Percentiles rank a stretch among this genome's conserved stretches.
Conservation (phyloP, 1,140 invertebrate species). For the Drosophila aff. region DNA sequence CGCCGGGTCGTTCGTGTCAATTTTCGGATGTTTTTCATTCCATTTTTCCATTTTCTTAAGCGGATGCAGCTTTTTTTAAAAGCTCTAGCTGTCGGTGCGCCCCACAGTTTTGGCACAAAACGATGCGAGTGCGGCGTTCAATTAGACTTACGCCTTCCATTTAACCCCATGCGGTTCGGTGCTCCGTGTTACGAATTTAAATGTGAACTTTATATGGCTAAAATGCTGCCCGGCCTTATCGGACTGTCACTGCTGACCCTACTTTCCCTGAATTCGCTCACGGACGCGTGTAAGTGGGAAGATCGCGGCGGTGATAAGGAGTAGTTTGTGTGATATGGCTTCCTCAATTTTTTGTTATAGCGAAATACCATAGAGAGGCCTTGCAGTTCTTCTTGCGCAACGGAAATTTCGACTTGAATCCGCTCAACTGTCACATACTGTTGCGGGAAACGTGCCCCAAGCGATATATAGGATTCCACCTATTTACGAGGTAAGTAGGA, state of each 20-base stretch:
- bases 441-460: constrained; percentile 62
- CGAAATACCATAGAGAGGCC: constrained; percentile 48
- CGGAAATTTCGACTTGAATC: constrained; percentile 75
- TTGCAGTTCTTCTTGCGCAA: constrained; percentile 70
- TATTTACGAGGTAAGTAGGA: constrained; percentile 69
- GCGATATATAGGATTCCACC: constrained; percentile 58
- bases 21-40: constrained; percentile 44
- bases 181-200: constrained; percentile 35
- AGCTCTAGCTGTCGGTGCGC: constrained; percentile 16
- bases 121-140: constrained; percentile 59
- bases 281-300: constrained; percentile 56
- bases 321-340: constrained; percentile 20
- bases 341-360: constrained; percentile 36
- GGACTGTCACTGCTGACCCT: constrained; percentile 32
- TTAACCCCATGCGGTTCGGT: constrained; percentile 30
- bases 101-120: constrained; percentile 39
- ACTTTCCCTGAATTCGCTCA: constrained; percentile 58
- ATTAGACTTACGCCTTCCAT: constrained; percentile 59
- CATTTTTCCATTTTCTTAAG: constrained; percentile 45
- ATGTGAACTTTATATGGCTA: constrained; percentile 24
- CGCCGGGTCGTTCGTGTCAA: constrained; percentile 51
- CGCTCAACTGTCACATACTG: constrained; percentile 69
- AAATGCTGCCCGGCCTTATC: constrained; percentile 34
- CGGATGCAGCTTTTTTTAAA: constrained; percentile 49
- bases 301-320: constrained; percentile 24